Base-by-base conservation (phyloP, 2,888 invertebrate species). In the Heliconius sara region DNA sequence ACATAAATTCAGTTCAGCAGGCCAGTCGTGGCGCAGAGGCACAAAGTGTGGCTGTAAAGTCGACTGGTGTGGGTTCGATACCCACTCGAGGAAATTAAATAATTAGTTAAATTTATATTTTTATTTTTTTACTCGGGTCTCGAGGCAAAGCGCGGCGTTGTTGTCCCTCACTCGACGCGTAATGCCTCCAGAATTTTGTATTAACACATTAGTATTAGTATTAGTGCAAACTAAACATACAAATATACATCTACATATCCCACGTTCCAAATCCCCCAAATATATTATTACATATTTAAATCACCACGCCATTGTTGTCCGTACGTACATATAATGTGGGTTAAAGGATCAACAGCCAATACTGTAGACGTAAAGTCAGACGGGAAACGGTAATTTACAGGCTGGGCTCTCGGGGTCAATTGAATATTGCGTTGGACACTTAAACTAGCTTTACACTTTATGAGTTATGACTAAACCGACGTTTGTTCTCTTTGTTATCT, bases 291-390 rank as follows among this genome's bases (percentile, higher is more conserved):
- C 39, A 66, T 30, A 71, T 70, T 57, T 43, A 25, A 57, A n/a
- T 34, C 30, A 81, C 77, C 79, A 77, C 77, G 30, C 60, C 25
- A 77, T 81, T 77, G 81, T 81, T 77, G 67, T 39, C 39, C 65
- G 65, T n/a, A 67, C 39, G 39, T 39, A 39, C 30, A 52, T 76
- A 66, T 76, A 30, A 90, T 88, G 85, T 90, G 84, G 91, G 91
- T 90, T 89, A 91, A 89, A 91, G 90, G 91, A 92, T 90, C 91
- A 91, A 90, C 88, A 88, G 84, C 86, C 90, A 90, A 90, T 90
- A 86, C 80, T 84, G 71, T 79, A 75, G 47, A 52, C 73, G 67
- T 84, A 85, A 86, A 82, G 86, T 84, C 87, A 78, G 81, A 85
- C 87, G 85, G 92, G 91, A 93, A 90, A 89, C 83, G 83, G 83